These are phyloP conservation scores for Drymonia ruficornis DNA, from an alignment of 2,888 invertebrate genomes.

Conservation along the genomic window DNA sequence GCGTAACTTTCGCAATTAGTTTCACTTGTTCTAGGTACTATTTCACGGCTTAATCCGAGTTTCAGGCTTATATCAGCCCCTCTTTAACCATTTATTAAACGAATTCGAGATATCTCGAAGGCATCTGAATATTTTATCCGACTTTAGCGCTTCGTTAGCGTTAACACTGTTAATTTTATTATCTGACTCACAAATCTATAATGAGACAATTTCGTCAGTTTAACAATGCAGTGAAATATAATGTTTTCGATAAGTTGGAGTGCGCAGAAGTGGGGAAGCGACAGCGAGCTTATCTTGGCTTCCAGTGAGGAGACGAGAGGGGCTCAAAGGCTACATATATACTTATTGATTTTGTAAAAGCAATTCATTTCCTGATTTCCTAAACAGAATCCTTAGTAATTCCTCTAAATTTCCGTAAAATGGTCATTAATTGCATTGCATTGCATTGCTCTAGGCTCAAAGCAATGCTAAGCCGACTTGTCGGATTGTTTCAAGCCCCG, in stretches of 20 bases:
- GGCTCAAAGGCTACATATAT: too few species aligned
- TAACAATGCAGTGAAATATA: constrained; percentile 9
- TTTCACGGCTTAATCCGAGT: constrained; percentile 11
- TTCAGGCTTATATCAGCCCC: constrained; percentile 15
- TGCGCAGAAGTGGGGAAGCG: constrained; percentile 11
- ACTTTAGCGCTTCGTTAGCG: constrained; percentile 28
- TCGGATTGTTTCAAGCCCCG: too few species aligned
- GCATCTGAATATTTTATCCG: constrained; percentile 19
- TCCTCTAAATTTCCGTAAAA: too few species aligned
- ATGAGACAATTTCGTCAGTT: constrained; percentile 12
- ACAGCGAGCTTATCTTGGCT: constrained; percentile 15
- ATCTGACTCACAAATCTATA: constrained; percentile 11
- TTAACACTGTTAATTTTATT: constrained; percentile 22
- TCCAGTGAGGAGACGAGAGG: constrained; percentile 12
- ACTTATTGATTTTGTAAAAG: too few species aligned
- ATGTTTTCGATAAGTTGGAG: constrained; percentile 15
- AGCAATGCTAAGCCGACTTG: too few species aligned
- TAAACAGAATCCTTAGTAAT: too few species aligned
- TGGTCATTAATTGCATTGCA: too few species aligned
- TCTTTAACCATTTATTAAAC: constrained; percentile 16
- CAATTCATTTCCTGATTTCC: too few species aligned
- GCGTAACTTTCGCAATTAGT: background rate
- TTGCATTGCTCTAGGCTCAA: too few species aligned
- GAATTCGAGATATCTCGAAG: constrained; percentile 16
- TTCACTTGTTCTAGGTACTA: constrained; percentile 4